These are phyloP conservation scores for Limenitis camilla DNA, from an alignment of 2,888 invertebrate species.

Conservation along the genomic window DNA sequence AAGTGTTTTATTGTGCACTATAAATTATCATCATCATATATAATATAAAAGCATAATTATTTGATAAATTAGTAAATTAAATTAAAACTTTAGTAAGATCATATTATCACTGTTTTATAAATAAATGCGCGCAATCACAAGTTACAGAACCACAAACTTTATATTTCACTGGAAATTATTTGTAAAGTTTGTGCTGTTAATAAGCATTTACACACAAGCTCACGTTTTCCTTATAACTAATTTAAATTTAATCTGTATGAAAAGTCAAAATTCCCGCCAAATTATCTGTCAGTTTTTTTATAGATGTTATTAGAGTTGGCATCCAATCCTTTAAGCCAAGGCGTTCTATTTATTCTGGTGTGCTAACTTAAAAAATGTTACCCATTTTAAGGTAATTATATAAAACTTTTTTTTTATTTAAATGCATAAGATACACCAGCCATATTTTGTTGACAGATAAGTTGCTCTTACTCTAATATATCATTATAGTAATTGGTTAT, in stretches of 20 bases:
- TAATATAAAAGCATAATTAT: conserved; percentile 41
- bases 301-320: too few species aligned
- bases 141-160: conserved; percentile 38
- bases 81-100: conserved; percentile 28
- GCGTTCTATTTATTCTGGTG: too few species aligned
- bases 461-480: background rate
- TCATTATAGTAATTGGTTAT: background rate
- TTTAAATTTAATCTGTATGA: conserved; percentile 20
- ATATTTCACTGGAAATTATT: conserved; percentile 35
- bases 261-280: conserved; percentile 8
- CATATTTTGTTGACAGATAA: too few species aligned
- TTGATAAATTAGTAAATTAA: conserved; percentile 35
- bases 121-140: conserved; percentile 47
- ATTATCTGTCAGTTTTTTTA: background rate
- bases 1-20: too few species aligned
- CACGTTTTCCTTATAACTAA: conserved; percentile 33
- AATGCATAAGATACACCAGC: too few species aligned
- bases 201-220: conserved; percentile 31
- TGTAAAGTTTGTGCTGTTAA: conserved; percentile 49
- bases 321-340: too few species aligned
- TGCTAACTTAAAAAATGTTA: background rate
- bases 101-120: conserved; percentile 47
- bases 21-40: too few species aligned
- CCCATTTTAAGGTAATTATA: too few species aligned
- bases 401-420: too few species aligned